Conservation (phyloP, 2,888 invertebrate species). For the Diaprepes abbreviatus region DNA sequence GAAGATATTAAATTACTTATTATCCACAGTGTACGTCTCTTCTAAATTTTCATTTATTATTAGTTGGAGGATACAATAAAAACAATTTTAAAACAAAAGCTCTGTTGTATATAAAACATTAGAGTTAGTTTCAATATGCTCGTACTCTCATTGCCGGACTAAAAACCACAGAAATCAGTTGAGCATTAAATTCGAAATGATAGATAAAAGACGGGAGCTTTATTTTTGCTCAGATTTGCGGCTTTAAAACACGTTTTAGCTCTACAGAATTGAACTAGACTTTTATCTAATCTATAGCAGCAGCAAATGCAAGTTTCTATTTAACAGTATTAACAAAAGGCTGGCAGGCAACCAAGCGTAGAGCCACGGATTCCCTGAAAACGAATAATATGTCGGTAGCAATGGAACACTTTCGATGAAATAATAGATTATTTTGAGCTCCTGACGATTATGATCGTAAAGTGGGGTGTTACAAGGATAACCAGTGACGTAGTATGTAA, state of each 20-base stretch:
- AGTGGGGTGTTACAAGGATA: conserved; percentile 16
- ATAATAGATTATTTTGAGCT: conserved; percentile 44
- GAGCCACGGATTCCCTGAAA: conserved; percentile 31
- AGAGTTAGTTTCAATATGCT: conserved; percentile 44
- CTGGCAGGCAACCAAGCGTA: conserved; percentile 42
- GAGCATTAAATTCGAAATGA: conserved; percentile 47
- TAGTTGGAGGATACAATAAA: no score
- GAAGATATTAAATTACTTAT: no score
- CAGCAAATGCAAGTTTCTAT: conserved; percentile 46
- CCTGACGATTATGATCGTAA: conserved; percentile 28
- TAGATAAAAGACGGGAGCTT: conserved; percentile 47
- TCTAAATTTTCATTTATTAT: no score
- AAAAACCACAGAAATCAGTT: conserved; percentile 49
- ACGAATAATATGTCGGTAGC: conserved; percentile 40
- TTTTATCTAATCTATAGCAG: conserved; percentile 50
- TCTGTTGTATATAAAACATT: conserved; percentile 36
- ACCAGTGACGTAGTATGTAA: conserved; percentile 4
- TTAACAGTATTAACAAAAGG: conserved; percentile 50
- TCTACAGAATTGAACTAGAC: conserved; percentile 50
- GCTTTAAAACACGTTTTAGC: conserved; percentile 50
- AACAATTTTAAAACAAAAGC: conserved; percentile 23
- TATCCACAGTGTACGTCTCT: no score
- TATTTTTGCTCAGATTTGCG: conserved; percentile 51
- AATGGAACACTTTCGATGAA: conserved; percentile 40
- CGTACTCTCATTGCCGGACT: conserved; percentile 30